phyloP scores from a whole-genome alignment of 1,140 invertebrate species.

The Listronotus oregonensis region DNA sequence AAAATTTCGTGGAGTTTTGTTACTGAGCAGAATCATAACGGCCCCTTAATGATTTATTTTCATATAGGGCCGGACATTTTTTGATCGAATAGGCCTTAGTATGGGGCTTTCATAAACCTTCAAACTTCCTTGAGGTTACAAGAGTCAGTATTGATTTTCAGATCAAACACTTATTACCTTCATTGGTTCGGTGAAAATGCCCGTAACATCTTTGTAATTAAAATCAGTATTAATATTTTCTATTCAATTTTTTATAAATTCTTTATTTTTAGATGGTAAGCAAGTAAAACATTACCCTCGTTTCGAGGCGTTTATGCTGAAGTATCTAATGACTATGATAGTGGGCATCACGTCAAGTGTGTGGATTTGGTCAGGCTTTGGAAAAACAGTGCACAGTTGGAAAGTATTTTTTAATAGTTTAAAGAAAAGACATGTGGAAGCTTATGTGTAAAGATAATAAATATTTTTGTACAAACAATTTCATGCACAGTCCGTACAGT shows the following conservation, averaged over 20 bases:
- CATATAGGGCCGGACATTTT: too few relatives aligned
- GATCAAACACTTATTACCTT: too few relatives aligned
- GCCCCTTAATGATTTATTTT: too few relatives aligned
- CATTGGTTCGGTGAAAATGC: too few relatives aligned
- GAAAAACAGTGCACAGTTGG: constrained; percentile 95
- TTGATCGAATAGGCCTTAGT: too few relatives aligned
- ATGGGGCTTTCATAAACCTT: too few relatives aligned
- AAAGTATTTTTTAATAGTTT: constrained; percentile 81
- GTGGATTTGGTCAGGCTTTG: constrained; percentile 99
- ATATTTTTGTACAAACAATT: background rate
- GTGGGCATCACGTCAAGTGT: constrained; percentile 97
- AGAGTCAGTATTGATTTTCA: too few relatives aligned
- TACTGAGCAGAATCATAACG: too few relatives aligned
- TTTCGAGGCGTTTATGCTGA: constrained; percentile 90
- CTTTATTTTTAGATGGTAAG: constrained; percentile 53
- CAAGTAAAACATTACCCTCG: constrained; percentile 63
- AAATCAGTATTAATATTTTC: too few relatives aligned
- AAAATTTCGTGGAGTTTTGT: too few relatives aligned
- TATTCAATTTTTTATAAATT: background rate
- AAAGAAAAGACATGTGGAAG: constrained; percentile 69
- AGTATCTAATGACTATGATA: constrained; percentile 95
- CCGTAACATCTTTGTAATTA: too few relatives aligned
- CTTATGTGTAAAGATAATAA: constrained; percentile 58
- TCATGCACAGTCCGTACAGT: background rate
- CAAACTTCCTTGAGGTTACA: too few relatives aligned